A percentile compares a stretch with the other conserved stretches of the same genome.
Evolutionary conservation across 2,888 invertebrate genomes (phyloP).

Genomic region (Peribatodes rhomboidaria): DNA sequence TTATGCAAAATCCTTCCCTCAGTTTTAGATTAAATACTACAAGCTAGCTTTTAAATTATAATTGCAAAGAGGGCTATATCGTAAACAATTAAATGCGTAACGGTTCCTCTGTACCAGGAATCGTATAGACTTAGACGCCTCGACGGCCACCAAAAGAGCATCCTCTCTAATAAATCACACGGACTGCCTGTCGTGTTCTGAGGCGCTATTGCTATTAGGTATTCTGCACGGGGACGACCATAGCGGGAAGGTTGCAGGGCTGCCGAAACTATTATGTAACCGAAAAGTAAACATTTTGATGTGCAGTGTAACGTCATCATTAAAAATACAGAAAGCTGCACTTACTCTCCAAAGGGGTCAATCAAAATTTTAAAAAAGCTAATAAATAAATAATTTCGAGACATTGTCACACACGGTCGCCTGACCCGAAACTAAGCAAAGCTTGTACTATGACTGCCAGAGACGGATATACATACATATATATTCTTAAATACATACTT

Average conservation of each 20-base stretch:
- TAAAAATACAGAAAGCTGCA: background rate
- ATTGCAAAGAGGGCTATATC: slow-evolving; percentile 22
- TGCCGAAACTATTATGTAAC: slow-evolving; percentile 8
- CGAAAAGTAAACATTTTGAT: background rate
- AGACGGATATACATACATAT: no score
- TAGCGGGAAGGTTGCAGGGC: slow-evolving; percentile 61
- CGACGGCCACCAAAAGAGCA: slow-evolving; percentile 47
- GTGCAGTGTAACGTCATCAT: background rate
- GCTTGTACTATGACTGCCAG: no score
- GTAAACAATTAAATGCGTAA: slow-evolving; percentile 40
- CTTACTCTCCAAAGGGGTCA: background rate
- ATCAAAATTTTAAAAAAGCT: no score
- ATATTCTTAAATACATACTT: no score
- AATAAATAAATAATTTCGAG: no score
- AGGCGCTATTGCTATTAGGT: slow-evolving; percentile 53
- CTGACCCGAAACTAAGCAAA: no score
- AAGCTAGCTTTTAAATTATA: slow-evolving; percentile 24
- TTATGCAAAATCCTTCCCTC: background rate
- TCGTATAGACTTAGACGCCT: slow-evolving; percentile 51
- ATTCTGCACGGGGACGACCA: slow-evolving; percentile 57
- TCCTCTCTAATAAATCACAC: slow-evolving; percentile 58
- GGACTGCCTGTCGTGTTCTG: slow-evolving; percentile 27
- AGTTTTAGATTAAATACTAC: background rate
- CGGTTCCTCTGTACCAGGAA: slow-evolving; percentile 43
- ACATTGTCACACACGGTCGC: no score